These are phyloP conservation scores for Andrena dorsata DNA, from an alignment of 2,888 invertebrate genomes.

Conservation along the genomic window DNA sequence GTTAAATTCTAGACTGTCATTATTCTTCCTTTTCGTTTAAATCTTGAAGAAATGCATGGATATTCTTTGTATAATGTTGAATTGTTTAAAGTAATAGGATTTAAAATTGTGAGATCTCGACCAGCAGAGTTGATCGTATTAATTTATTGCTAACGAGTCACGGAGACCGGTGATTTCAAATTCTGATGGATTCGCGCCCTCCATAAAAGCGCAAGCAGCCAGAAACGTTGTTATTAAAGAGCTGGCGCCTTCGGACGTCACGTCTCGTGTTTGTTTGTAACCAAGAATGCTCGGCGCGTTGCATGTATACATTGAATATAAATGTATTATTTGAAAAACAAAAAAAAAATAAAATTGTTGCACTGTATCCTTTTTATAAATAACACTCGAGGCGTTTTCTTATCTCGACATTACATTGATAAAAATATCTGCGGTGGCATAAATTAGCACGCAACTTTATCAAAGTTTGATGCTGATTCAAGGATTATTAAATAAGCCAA, in stretches of 20 bases:
- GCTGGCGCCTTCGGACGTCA: not conserved
- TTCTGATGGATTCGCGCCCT: not conserved
- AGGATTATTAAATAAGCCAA: slow-evolving; percentile 2
- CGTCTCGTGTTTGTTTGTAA: slow-evolving; percentile 41
- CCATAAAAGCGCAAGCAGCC: slow-evolving; percentile 3
- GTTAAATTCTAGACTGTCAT: slow-evolving; percentile 50
- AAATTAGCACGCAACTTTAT: not conserved
- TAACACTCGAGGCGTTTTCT: not conserved
- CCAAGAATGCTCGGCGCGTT: slow-evolving; percentile 24
- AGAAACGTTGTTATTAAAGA: slow-evolving; percentile 31
- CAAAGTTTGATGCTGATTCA: slow-evolving; percentile 1
- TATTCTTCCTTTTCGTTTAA: slow-evolving; percentile 1
- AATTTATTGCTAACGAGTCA: slow-evolving; percentile 11
- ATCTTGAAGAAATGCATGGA: not conserved
- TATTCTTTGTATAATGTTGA: slow-evolving; percentile 7
- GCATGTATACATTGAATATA: slow-evolving; percentile 53
- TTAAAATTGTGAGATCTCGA: slow-evolving; percentile 4
- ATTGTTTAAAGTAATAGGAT: slow-evolving; percentile 6
- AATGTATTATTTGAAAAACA: slow-evolving; percentile 61
- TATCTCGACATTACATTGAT: not conserved
- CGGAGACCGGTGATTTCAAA: slow-evolving; percentile 11
- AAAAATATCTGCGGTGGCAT: slow-evolving; percentile 1
- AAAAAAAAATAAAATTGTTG: slow-evolving; percentile 64
- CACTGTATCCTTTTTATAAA: slow-evolving; percentile 52
- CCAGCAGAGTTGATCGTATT: not conserved